These are phyloP conservation scores for Myiotriccus ornatus DNA, from an alignment of 2,797 vertebrate genomes.

Conservation along the genomic window DNA sequence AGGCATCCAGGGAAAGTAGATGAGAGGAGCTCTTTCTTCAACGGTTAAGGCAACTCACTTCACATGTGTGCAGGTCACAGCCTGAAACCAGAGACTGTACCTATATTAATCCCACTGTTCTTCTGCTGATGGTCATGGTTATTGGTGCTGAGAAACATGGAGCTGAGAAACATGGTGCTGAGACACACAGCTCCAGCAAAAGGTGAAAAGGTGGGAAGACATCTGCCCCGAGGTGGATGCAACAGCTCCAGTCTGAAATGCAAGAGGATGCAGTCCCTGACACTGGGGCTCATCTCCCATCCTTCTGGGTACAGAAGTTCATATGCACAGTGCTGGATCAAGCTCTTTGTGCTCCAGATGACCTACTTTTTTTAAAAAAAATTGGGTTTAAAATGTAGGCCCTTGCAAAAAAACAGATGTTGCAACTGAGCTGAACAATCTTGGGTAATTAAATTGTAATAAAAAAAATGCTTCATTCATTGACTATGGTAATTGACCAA, in stretches of 20 bases:
- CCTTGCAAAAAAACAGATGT: constrained; percentile 56
- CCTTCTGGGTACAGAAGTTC: not conserved
- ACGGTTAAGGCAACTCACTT: not conserved
- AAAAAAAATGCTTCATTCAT: constrained; percentile 55
- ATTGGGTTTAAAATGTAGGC: not conserved
- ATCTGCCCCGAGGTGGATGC: not conserved
- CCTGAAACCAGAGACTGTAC: not conserved
- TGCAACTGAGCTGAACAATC: constrained; percentile 29
- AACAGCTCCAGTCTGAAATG: not conserved
- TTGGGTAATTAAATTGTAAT: constrained; percentile 45
- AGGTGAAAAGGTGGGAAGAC: not conserved
- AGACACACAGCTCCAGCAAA: not conserved
- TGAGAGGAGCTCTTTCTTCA: not conserved
- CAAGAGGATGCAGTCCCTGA: not conserved
- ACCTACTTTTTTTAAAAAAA: not conserved
- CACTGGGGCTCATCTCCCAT: not conserved
- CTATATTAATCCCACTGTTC: not conserved
- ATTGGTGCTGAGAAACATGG: not conserved
- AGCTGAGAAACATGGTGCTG: not conserved
- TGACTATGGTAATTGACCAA: constrained; percentile 59
- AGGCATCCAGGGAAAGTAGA: not conserved
- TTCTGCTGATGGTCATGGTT: not conserved
- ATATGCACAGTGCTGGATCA: not conserved
- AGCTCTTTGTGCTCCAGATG: not conserved
- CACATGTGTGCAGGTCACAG: rapidly evolving